These are phyloP conservation scores for Eunapius fragilis DNA, from an alignment of 37 sponge, comb jelly and placozoan genomes.

Conservation along the genomic window DNA sequence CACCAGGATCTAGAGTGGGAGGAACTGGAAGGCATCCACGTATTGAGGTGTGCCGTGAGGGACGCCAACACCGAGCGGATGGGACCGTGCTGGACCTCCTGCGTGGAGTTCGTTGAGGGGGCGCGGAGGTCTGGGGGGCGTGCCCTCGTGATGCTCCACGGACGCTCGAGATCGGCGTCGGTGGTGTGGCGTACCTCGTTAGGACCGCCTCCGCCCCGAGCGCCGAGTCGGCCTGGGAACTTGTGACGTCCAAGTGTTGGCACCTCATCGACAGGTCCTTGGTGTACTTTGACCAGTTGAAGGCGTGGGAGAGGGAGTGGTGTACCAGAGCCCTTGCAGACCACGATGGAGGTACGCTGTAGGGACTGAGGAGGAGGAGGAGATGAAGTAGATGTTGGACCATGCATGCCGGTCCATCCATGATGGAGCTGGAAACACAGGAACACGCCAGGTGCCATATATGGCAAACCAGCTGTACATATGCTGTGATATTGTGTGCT, in stretches of 20 bases:
- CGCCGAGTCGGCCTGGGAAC: constrained; percentile 35
- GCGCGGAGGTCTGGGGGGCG: neutral
- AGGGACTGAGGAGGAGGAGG: too few species aligned
- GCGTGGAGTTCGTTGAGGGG: constrained; percentile 36
- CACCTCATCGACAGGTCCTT: constrained; percentile 55
- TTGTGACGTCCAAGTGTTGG: constrained; percentile 35
- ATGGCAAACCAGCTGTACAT: too few species aligned
- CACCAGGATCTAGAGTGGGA: constrained; percentile 47
- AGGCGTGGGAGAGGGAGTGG: constrained; percentile 28
- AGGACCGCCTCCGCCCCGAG: neutral
- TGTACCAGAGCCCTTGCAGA: neutral
- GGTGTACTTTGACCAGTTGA: constrained; percentile 54
- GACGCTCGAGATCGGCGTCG: constrained; percentile 68
- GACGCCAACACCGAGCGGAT: constrained; percentile 45
- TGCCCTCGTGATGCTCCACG: constrained; percentile 54
- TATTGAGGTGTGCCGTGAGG: constrained; percentile 43
- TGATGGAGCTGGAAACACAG: too few species aligned
- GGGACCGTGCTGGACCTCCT: constrained; percentile 58
- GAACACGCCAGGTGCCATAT: too few species aligned
- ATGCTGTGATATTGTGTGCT: too few species aligned
- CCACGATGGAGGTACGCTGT: too few species aligned
- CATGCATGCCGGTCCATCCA: too few species aligned
- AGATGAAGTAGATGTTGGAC: too few species aligned
- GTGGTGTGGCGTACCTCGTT: constrained; percentile 63
- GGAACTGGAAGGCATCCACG: constrained; percentile 27